phyloP scores from a whole-genome alignment of 1,140 invertebrate genomes.

The Steinernema khuongi region DNA sequence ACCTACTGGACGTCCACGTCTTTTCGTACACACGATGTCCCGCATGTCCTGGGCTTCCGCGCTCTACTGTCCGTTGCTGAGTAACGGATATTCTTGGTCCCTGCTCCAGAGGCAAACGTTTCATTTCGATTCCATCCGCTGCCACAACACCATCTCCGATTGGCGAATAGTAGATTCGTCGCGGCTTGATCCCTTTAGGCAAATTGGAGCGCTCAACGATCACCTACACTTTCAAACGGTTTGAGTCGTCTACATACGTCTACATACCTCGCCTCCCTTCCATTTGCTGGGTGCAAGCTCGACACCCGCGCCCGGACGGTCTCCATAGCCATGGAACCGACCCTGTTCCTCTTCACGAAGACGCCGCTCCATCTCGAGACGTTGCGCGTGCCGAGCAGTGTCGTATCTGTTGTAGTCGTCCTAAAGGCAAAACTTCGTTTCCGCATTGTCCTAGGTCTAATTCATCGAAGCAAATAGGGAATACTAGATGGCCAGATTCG shows the following conservation, averaged over 20 bases:
- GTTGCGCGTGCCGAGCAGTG: slow-evolving; percentile 26
- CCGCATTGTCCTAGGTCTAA: no score
- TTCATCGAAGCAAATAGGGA: no score
- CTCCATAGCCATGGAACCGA: slow-evolving; percentile 53
- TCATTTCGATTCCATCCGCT: slow-evolving; percentile 55
- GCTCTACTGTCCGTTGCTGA: slow-evolving; percentile 53
- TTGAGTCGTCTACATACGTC: neutral
- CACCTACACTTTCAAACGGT: slow-evolving; percentile 21
- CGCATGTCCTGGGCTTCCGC: slow-evolving; percentile 44
- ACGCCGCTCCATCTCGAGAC: slow-evolving; percentile 8
- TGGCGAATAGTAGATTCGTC: slow-evolving; percentile 51
- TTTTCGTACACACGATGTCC: slow-evolving; percentile 52
- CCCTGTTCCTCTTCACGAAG: slow-evolving; percentile 21
- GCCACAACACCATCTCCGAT: slow-evolving; percentile 57
- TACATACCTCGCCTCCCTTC: slow-evolving; percentile 53
- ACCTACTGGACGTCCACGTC: slow-evolving; percentile 43
- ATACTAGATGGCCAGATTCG: neutral
- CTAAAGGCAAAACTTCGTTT: slow-evolving; percentile 14
- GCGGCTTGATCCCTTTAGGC: slow-evolving; percentile 50
- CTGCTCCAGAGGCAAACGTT: slow-evolving; percentile 49
- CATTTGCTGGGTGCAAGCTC: slow-evolving; percentile 46
- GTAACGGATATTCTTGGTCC: slow-evolving; percentile 53
- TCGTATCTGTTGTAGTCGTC: slow-evolving; percentile 42
- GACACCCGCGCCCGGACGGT: slow-evolving; percentile 56
- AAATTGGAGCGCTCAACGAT: slow-evolving; percentile 23